Evolutionary conservation across 2,113 vertebrate species (phyloP).

Genomic region (Petromus typicus): DNA sequence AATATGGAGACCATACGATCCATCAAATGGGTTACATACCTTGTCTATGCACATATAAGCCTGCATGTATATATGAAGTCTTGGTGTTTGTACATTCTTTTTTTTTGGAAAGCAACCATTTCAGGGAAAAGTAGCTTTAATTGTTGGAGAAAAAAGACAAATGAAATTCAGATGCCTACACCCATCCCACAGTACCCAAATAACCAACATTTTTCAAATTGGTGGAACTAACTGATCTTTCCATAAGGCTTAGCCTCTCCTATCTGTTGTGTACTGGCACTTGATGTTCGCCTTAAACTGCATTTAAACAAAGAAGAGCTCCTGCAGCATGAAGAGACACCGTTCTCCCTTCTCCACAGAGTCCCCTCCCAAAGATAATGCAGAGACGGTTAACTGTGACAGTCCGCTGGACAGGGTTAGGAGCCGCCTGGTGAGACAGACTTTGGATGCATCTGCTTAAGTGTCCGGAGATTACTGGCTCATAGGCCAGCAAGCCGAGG

Average conservation of each 20-base stretch:
- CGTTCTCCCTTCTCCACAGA: not conserved
- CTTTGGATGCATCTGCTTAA: not conserved
- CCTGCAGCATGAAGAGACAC: not conserved
- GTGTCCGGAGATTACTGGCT: not conserved
- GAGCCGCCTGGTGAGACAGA: not conserved
- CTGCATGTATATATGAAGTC: not conserved
- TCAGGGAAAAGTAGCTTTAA: not conserved
- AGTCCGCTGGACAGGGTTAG: not conserved
- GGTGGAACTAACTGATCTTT: not conserved
- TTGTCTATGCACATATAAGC: not conserved
- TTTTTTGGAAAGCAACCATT: not conserved
- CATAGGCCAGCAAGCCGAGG: not conserved
- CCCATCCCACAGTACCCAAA: accelerated
- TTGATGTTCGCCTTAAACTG: not conserved
- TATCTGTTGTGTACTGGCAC: not conserved
- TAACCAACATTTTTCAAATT: not conserved
- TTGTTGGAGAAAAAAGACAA: not conserved
- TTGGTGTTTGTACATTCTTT: not conserved
- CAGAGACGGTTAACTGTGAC: not conserved
- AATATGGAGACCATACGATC: not conserved
- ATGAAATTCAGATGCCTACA: not conserved
- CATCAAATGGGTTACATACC: not conserved
- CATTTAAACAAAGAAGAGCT: not conserved
- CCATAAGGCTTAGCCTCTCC: not conserved
- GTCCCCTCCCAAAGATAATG: not conserved